Base-by-base conservation (phyloP, 2,113 vertebrate genomes). In the Nibea albiflora region DNA sequence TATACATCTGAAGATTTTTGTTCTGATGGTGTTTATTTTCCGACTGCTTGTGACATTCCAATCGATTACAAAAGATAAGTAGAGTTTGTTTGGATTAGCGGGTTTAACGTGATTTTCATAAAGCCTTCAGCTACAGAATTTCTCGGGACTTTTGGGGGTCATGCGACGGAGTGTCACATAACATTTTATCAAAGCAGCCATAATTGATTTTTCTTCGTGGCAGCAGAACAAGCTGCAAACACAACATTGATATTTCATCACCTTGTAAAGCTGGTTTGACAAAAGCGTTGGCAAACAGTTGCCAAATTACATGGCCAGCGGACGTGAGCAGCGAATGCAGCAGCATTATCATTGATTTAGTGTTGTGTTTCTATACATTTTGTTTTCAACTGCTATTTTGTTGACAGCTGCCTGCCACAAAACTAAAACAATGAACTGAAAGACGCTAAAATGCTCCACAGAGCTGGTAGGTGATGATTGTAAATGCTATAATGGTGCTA, bases 151-250 rank as follows among this genome's bases (percentile, higher is more conserved):
- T 53, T 65, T 42, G 16, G 22, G 60, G 22, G 6, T 46, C 17
- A 16, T 31, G 73, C 31, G 17, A 75, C 11, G 12, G 17, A 26
- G 19, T 7, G 20, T 47, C 5, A 57, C 20, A 58, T 4, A 28
- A 60, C 28, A 60, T 69, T 24, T 19, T 10, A 46, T 31, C 26
- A 47, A 17, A 65, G 11, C 56, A 54, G 24, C 9, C 14, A 35
- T 15, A 49, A 62, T n/a, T 28, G 4, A 61, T 56, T 67, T 67
- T 62, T 64, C 16, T 14, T 58, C 42, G 39, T 47, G 62, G 24
- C 61, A 44, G 16, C 17, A 54, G 22, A 54, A 53, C 60, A 65
- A 65, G 24, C 42, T 56, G 50, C 39, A 66, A 76, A 47, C 62
- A 31, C 24, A 66, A 66, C 22, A 76, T 16, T 56, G 58, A 44